phyloP scores from a whole-genome alignment of 2,113 vertebrate species.

The Illadopsis cleaveri region DNA sequence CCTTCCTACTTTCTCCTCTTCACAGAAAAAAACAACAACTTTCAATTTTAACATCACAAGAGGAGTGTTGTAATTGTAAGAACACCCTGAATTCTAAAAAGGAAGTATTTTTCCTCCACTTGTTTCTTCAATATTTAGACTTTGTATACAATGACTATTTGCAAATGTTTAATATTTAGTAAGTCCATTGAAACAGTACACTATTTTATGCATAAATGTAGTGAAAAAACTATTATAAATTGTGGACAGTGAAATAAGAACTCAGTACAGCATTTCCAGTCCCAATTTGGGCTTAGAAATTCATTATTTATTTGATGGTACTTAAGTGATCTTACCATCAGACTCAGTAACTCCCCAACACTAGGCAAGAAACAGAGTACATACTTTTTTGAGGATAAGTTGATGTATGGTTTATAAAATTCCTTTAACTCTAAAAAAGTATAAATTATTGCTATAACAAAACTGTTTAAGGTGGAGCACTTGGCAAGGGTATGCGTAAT shows the following conservation, averaged over 20 bases:
- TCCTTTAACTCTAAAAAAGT: neutral
- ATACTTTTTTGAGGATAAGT: neutral
- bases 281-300: neutral
- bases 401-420: neutral
- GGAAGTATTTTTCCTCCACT: neutral
- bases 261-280: neutral
- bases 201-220: neutral
- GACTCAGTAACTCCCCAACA: neutral
- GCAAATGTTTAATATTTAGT: neutral
- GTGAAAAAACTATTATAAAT: neutral
- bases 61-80: neutral
- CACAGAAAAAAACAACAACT: neutral
- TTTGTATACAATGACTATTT: neutral
- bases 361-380: neutral
- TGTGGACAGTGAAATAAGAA: neutral
- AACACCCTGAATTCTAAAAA: neutral
- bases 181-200: neutral
- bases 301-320: neutral
- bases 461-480: neutral
- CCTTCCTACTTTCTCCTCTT: neutral
- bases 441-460: neutral
- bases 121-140: neutral
- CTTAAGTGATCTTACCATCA: neutral
- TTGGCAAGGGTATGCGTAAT: neutral
- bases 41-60: neutral